phyloP scores from a whole-genome alignment of 2,888 invertebrate genomes.

The Ophion ellenae region DNA sequence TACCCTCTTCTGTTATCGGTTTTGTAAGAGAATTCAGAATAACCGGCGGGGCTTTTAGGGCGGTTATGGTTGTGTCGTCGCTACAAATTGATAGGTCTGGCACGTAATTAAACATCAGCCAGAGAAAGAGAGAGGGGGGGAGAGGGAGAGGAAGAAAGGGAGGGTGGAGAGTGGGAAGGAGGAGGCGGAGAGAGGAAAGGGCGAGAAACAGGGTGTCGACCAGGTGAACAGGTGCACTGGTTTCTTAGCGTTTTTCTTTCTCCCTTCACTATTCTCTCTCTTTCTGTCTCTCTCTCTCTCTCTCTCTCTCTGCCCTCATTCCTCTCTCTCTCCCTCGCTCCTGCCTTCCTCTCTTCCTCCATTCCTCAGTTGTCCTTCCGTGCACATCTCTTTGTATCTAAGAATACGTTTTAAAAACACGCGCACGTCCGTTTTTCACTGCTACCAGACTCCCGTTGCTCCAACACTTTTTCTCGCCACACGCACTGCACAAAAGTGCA shows the following conservation, averaged over 20 bases:
- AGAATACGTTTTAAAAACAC: constrained; percentile 27
- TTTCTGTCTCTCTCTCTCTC: constrained; percentile 20
- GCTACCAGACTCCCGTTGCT: constrained; percentile 13
- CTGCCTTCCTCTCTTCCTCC: not conserved
- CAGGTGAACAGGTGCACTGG: constrained; percentile 75
- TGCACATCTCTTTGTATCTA: constrained; percentile 45
- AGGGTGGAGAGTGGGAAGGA: constrained; percentile 26
- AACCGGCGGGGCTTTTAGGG: not conserved
- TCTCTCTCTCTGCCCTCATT: constrained; percentile 20
- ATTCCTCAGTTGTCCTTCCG: not conserved
- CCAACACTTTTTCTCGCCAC: not conserved
- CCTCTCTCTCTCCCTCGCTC: constrained; percentile 1
- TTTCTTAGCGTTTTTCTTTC: constrained; percentile 49
- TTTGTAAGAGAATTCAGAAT: constrained; percentile 21
- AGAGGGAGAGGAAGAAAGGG: not conserved
- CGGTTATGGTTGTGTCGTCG: constrained; percentile 8
- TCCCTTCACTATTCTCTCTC: constrained; percentile 2
- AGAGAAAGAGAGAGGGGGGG: not conserved
- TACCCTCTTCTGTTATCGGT: not conserved
- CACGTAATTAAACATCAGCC: constrained; percentile 35
- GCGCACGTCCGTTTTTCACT: constrained; percentile 42
- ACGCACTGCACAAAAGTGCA: not conserved
- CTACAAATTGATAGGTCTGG: constrained; percentile 24
- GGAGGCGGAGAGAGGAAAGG: not conserved
- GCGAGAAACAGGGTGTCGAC: constrained; percentile 69